Base-by-base conservation (phyloP, 2,113 vertebrate genomes). In the Eubucco bourcierii region DNA sequence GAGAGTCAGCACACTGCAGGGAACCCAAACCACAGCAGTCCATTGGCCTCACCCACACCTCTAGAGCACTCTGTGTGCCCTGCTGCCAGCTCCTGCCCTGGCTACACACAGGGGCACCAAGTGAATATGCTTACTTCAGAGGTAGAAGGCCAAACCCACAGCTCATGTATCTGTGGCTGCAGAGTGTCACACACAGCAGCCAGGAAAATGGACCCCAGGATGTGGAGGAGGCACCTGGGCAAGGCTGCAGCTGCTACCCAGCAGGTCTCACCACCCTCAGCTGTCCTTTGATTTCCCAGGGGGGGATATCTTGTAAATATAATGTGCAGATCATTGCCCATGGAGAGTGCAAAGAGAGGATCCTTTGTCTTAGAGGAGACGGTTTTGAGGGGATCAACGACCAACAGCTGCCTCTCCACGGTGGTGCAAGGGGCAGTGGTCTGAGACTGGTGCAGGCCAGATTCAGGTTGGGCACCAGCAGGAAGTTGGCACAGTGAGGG, bases 61-160 rank as follows among this genome's bases (percentile, higher is more conserved):
- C 50, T n/a, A 24, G 64, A 60, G 55, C 11, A 6, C 19, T 7
- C 6, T 2, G 2, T 1, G 3, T 44, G n/a, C 29, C 29, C 19
- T 3, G 19, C 34, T 37, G 29, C 9, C 15, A 87, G 79, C 37
- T 85, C 52, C 10, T 6, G 21, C 24, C 56, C 60, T 50, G 53
- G n/a, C 11, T 34, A 81, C 29, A 31, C 1, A 2, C 3, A 41
- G 70, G 37, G n/a, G 52, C 31, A 52, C 16, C 5, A 6, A n/a
- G 34, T 4, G 31, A 59, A 27, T 0, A 12, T 15, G 25, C 37
- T 72, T 68, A 41, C 55, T 80, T 82, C 11, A 47, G 46, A 71
- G 23, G 33, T 23, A 28, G 56, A 64, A 71, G 56, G 80, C 78
- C 4, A 71, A 64, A 77, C 47, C 12, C 24, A 17, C 63, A 84